Conservation (phyloP, 1,140 invertebrate genomes). For the Philopotamus ludificatus region DNA sequence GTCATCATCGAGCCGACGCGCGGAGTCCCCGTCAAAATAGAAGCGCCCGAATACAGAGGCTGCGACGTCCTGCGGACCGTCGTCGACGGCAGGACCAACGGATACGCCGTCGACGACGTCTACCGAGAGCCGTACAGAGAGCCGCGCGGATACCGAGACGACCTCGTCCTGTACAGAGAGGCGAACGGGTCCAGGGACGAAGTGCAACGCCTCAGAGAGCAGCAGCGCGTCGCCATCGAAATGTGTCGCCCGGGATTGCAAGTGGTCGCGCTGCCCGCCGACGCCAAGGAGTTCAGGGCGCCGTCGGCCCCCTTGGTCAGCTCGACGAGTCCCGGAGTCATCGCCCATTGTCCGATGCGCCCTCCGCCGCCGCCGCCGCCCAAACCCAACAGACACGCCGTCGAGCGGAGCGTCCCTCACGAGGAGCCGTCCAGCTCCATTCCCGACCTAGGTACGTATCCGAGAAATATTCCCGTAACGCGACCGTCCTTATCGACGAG, state of each 20-base stretch:
- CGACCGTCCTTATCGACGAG: background rate
- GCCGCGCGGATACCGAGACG: constrained; percentile 24
- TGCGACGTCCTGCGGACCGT: constrained; percentile 28
- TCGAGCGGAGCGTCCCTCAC: constrained; percentile 51
- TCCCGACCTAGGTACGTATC: constrained; percentile 75
- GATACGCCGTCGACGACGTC: background rate
- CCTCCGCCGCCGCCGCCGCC: constrained; percentile 60
- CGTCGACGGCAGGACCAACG: constrained; percentile 7
- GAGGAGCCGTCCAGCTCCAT: constrained; percentile 82
- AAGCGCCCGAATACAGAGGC: constrained; percentile 20
- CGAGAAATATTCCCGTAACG: background rate
- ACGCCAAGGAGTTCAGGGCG: constrained; percentile 52
- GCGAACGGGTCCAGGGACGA: constrained; percentile 33
- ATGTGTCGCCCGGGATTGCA: constrained; percentile 47
- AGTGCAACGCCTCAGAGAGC: constrained; percentile 30
- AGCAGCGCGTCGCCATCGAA: constrained; percentile 44
- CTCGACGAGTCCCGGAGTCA: constrained; percentile 47
- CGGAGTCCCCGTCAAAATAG: constrained; percentile 13
- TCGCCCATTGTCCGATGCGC: constrained; percentile 55
- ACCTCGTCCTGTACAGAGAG: constrained; percentile 1
- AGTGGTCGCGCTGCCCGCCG: constrained; percentile 53
- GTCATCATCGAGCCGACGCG: constrained; percentile 37
- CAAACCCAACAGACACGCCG: constrained; percentile 49
- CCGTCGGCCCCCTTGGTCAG: constrained; percentile 43
- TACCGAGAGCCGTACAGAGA: constrained; percentile 16